Evolutionary conservation across 2,888 invertebrate genomes (phyloP).

Genomic region (Germaria angustata): DNA sequence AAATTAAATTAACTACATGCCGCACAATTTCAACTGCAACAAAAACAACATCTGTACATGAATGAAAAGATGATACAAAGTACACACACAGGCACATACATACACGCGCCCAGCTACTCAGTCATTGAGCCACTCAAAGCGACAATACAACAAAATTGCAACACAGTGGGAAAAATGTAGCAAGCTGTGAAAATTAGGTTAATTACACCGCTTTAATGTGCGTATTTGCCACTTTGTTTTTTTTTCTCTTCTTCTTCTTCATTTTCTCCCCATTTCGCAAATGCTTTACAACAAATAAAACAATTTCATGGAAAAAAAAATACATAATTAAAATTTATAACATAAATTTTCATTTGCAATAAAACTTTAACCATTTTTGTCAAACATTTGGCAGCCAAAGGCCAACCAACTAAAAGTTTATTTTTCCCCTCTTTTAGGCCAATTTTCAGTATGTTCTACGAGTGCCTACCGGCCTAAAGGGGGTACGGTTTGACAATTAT

Average conservation of each 20-base stretch:
- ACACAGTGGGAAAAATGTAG: constrained; percentile 51
- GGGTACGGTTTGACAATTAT: not conserved
- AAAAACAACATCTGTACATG: constrained; percentile 16
- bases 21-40: constrained; percentile 38
- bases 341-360: constrained; percentile 21
- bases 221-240: not conserved
- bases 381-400: constrained; percentile 53
- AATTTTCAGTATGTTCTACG: not conserved
- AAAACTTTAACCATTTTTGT: constrained; percentile 50
- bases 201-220: constrained; percentile 57
- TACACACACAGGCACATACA: not conserved
- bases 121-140: not conserved
- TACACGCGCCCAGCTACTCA: not conserved
- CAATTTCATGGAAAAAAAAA: constrained; percentile 17
- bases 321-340: constrained; percentile 16
- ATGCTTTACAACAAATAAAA: constrained; percentile 51
- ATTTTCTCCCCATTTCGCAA: too few species aligned
- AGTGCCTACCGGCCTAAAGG: not conserved
- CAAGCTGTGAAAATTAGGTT: constrained; percentile 66
- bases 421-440: constrained; percentile 2
- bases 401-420: constrained; percentile 13
- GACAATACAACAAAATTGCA: not conserved
- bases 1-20: constrained; percentile 60
- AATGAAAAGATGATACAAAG: constrained; percentile 30
- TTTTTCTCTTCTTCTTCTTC: not conserved